Evolutionary conservation across 2,797 vertebrate species (phyloP).

Genomic region (Brachymystax lenok): DNA sequence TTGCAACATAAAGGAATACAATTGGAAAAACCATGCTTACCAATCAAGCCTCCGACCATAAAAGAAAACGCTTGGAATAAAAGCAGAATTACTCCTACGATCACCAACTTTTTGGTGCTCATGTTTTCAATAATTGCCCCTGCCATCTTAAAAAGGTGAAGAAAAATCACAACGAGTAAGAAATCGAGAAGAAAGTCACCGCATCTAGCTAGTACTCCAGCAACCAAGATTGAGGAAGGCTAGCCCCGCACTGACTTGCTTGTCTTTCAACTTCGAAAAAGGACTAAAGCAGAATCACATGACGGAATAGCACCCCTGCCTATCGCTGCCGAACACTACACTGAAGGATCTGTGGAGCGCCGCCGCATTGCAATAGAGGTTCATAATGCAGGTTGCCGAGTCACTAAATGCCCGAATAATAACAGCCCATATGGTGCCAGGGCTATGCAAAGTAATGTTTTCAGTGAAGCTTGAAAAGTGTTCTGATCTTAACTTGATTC

Average conservation of each 20-base stretch:
- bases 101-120: constrained; percentile 98
- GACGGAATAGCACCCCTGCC: constrained; percentile 63
- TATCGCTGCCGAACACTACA: constrained; percentile 21
- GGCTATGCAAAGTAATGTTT: constrained; percentile 58
- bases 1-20: neutral
- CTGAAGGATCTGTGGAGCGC: constrained; percentile 40
- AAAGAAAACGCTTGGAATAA: constrained; percentile 92
- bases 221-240: constrained; percentile 35
- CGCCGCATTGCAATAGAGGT: constrained; percentile 49
- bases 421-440: constrained; percentile 52
- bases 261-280: constrained; percentile 75
- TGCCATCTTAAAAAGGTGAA: constrained; percentile 77
- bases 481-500: constrained; percentile 6
- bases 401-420: constrained; percentile 47
- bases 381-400: constrained; percentile 61
- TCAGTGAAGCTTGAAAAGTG: neutral
- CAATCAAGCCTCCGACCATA: constrained; percentile 96
- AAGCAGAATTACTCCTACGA: constrained; percentile 89
- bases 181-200: constrained; percentile 36
- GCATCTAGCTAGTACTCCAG: constrained; percentile 59
- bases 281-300: constrained; percentile 67
- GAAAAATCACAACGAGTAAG: constrained; percentile 30
- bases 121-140: constrained; percentile 99
- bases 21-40: constrained; percentile 75
- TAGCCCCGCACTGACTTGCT: constrained; percentile 53